A percentile compares a stretch with the other conserved stretches of the same genome.
Conservation (phyloP, 92 coral and sea anemone genomes). For the Zoanthus sansibaricus region DNA sequence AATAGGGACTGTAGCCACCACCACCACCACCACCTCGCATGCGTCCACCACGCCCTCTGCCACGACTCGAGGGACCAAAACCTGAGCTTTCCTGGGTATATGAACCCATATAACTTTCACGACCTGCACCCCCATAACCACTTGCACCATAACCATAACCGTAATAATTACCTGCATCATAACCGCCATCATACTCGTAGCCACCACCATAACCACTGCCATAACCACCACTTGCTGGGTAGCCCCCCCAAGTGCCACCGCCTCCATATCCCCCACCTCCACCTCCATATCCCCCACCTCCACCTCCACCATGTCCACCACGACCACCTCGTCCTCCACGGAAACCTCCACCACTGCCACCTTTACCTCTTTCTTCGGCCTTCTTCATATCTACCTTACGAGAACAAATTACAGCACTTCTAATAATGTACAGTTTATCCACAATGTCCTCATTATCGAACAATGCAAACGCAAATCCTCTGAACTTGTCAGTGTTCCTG, state of each 20-base stretch:
- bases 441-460: conserved; percentile 89
- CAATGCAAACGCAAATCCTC: conserved; percentile 75
- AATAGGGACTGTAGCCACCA: conserved; percentile 26
- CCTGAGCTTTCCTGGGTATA: conserved; percentile 60
- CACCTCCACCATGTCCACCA: conserved; percentile 59
- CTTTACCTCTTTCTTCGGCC: conserved; percentile 80
- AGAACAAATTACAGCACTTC: conserved; percentile 62
- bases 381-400: conserved; percentile 90
- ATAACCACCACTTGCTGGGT: neutral
- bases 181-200: conserved; percentile 56
- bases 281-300: conserved; percentile 29
- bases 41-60: conserved; percentile 40
- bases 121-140: neutral
- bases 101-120: conserved; percentile 47
- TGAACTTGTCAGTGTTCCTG: conserved; percentile 48
- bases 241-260: neutral
- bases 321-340: conserved; percentile 60
- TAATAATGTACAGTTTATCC: conserved; percentile 88
- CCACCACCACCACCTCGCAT: conserved; percentile 40
- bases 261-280: neutral
- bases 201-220: neutral
- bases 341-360: conserved; percentile 72
- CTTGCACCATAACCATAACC: neutral
- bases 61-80: conserved; percentile 53
- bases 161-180: conserved; percentile 26